Base-by-base conservation (phyloP, 2,797 vertebrate species). In the Apogon talboti region DNA sequence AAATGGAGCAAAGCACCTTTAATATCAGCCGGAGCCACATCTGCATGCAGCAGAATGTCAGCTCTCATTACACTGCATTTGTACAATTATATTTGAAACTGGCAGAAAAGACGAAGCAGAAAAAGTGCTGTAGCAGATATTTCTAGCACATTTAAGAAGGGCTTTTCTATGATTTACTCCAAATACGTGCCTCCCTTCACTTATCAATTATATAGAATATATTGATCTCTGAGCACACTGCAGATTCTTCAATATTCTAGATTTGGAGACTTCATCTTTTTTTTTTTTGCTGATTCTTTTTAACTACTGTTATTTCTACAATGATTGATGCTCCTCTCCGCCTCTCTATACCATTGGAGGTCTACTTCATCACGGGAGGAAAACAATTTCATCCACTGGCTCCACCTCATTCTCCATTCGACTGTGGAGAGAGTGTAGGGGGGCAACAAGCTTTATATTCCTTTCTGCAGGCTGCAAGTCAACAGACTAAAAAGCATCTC, bases 381-480 rank as follows among this genome's bases (percentile, higher is more conserved):
- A 91, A 92, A 90, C 85, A 87, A 86, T 92, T 90, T 88, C 79
- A 87, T 85, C 78, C 78, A 82, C 75, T 90, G 86, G 89, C 91
- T 91, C 91, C 92, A 90, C 90, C 91, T 92, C 89, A 87, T 86
- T 92, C 83, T 87, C 87, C 76, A 81, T 83, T 84, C 84, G 79
- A 71, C 87, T 86, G 81, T 85, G 76, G 83, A 90, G 88, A 74
- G 84, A 71, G 81, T 73, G 78, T 63, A 62, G 84, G 78, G 79
- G 79, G 81, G 82, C 82, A 87, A 83, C 84, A 81, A 70, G 88
- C 87, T 86, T 78, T 83, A 71, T 84, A 78, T 83, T 89, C 82
- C 88, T 81, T 89, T 85, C 92, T 90, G 91, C 93, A 77, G 82
- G 83, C 92, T 91, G 89, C 89, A 89, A 89, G 86, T 89, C 91